Conservation (phyloP, 2,113 vertebrate genomes). For the Lycaon pictus region DNA sequence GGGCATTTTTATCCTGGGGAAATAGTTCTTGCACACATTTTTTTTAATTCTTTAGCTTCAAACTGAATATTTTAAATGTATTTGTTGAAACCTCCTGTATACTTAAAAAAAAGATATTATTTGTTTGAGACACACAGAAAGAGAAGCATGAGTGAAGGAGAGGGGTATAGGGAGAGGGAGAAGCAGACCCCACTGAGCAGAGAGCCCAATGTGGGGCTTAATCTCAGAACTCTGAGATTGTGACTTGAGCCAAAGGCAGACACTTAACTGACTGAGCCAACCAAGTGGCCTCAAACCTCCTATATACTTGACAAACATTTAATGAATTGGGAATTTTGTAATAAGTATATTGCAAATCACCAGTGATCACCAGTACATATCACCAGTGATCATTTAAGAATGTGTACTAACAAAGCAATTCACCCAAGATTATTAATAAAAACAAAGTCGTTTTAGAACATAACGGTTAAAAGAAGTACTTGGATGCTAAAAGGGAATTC, state of each 20-base stretch:
- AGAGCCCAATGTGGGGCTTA: not conserved
- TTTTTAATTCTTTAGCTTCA: slow-evolving; percentile 12
- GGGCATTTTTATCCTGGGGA: not conserved
- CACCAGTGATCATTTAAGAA: slow-evolving; percentile 9
- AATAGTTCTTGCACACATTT: not conserved
- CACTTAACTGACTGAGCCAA: not conserved
- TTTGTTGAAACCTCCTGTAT: not conserved
- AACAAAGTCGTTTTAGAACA: not conserved
- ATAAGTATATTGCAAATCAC: not conserved
- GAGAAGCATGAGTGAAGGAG: not conserved
- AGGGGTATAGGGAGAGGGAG: not conserved
- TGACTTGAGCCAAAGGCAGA: not conserved
- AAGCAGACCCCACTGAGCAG: not conserved
- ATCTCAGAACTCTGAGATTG: not conserved
- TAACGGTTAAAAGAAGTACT: not conserved
- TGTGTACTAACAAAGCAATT: not conserved
- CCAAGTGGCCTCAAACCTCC: not conserved
- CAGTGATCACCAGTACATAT: not conserved
- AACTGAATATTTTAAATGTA: slow-evolving; percentile 38
- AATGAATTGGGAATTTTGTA: slow-evolving; percentile 30
- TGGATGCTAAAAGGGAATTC: not conserved
- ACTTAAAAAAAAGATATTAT: not conserved
- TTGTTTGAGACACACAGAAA: not conserved
- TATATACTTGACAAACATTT: not conserved
- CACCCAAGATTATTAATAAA: not conserved